Percentiles rank a stretch among this genome's conserved stretches.
Evolutionary conservation across 2,797 vertebrate genomes (phyloP).

Genomic region (Avahi laniger): DNA sequence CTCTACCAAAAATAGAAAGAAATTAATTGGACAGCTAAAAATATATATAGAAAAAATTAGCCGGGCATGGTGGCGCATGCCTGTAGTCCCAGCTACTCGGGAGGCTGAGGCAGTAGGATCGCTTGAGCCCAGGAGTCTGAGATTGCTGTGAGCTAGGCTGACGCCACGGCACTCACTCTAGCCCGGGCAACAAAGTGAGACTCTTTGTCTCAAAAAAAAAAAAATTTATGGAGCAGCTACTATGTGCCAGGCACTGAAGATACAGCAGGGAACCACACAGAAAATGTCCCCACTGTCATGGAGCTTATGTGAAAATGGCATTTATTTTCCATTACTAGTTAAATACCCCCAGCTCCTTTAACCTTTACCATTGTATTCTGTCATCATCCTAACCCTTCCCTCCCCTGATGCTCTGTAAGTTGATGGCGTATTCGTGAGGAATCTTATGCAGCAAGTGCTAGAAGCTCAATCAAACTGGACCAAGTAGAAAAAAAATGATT

Average conservation of each 20-base stretch:
- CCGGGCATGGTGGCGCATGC: no score
- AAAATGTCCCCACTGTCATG: not conserved
- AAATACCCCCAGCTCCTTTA: not conserved
- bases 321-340: not conserved
- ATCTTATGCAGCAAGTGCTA: not conserved
- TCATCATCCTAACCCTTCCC: not conserved
- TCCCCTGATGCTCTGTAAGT: not conserved
- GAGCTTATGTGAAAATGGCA: not conserved
- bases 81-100: no score
- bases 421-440: not conserved
- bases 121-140: no score
- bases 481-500: not conserved
- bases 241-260: not conserved
- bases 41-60: no score
- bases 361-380: not conserved
- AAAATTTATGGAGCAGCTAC: not conserved
- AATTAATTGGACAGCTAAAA: no score
- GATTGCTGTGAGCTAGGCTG: no score
- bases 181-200: no score
- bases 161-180: no score
- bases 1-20: no score
- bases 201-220: no score
- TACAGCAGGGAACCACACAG: not conserved
- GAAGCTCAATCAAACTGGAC: not conserved
- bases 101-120: no score